Evolutionary conservation across 2,888 invertebrate genomes (phyloP).

Genomic region (Ametastegia equiseti): DNA sequence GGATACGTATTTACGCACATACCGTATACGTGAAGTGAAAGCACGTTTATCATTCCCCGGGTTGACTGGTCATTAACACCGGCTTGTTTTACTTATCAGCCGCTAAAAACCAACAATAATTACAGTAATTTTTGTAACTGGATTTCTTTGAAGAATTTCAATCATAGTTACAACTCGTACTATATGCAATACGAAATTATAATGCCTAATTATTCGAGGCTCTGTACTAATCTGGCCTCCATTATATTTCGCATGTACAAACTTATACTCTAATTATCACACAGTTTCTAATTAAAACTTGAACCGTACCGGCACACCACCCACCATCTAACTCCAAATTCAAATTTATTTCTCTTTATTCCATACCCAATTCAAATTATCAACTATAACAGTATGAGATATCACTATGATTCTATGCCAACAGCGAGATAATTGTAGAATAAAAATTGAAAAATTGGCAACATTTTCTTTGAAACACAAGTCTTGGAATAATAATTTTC

Average conservation of each 20-base stretch:
- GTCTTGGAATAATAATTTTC: too few species aligned
- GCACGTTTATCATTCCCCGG: slow-evolving; percentile 41
- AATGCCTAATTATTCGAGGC: not conserved
- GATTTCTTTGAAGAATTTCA: slow-evolving; percentile 23
- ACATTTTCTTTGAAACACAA: too few species aligned
- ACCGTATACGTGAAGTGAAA: slow-evolving; percentile 40
- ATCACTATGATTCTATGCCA: not conserved
- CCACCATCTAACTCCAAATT: not conserved
- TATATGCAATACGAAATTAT: not conserved
- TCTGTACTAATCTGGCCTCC: not conserved
- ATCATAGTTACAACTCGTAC: slow-evolving; percentile 30
- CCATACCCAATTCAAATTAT: not conserved
- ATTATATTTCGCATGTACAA: not conserved
- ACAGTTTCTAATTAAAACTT: slow-evolving; percentile 28
- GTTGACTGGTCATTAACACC: slow-evolving; percentile 35
- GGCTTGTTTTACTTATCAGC: slow-evolving; percentile 39
- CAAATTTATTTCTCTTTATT: not conserved
- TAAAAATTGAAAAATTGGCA: too few species aligned
- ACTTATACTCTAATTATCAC: slow-evolving; percentile 8
- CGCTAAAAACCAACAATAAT: slow-evolving; percentile 27
- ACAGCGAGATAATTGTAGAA: too few species aligned
- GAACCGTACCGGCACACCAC: not conserved
- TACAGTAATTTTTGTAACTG: slow-evolving; percentile 31
- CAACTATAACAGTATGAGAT: not conserved
- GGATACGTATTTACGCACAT: too few species aligned